Conservation (phyloP, 37 sponge, comb jelly and placozoan genomes). For the Diacarnus erythraeanus region DNA sequence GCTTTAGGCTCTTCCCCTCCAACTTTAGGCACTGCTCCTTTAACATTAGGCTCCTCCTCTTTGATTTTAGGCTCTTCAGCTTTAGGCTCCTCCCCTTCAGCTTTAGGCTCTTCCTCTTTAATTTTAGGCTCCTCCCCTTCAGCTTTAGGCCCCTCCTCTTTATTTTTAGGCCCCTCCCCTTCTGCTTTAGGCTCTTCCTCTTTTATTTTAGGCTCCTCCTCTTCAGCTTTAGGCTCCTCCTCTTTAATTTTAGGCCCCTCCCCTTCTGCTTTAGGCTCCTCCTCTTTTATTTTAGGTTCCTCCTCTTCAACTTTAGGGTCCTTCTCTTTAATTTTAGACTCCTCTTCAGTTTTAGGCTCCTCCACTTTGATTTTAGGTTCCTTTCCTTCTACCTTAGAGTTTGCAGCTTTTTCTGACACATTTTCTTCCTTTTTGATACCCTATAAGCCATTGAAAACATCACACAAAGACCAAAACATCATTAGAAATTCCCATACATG, state of each 20-base stretch:
- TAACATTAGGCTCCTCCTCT: background rate
- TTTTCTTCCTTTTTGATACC: too few species aligned
- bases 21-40: background rate
- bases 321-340: background rate
- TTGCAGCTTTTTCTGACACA: too few species aligned
- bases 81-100: background rate
- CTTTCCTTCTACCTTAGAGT: too few species aligned
- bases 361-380: too few species aligned
- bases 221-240: background rate
- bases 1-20: background rate
- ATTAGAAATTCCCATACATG: too few species aligned
- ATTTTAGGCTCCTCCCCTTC: background rate
- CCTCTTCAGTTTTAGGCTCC: too few species aligned
- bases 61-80: background rate
- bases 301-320: conserved; percentile 1
- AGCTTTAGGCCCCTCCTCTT: background rate
- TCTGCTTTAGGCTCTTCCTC: background rate
- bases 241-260: background rate
- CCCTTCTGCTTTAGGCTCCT: background rate
- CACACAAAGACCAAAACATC: too few species aligned
- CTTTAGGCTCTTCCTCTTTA: background rate
- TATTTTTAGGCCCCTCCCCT: background rate
- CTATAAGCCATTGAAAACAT: too few species aligned
- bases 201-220: background rate
- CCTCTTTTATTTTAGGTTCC: background rate